Percentiles rank a stretch among this genome's conserved stretches.
Evolutionary conservation across 2,797 vertebrate species (phyloP).

Genomic region (Philypnodon macrostomus): DNA sequence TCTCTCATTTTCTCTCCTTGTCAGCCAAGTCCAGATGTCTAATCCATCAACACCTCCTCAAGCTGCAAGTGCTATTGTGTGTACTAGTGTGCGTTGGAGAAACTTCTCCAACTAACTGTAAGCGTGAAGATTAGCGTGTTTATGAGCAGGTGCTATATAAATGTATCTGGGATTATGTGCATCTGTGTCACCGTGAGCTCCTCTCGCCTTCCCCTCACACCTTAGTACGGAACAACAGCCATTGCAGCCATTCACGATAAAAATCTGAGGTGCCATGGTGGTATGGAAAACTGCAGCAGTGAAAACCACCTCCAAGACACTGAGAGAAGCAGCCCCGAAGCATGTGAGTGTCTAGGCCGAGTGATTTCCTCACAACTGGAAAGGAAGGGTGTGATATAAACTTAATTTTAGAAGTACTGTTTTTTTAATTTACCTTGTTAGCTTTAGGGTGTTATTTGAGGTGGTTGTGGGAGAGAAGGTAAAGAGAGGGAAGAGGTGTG

Average conservation of each 20-base stretch:
- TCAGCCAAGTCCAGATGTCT: conserved; percentile 81
- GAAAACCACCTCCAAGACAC: conserved; percentile 37
- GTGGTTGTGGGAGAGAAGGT: conserved; percentile 38
- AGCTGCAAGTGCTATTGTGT: conserved; percentile 69
- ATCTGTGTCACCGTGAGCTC: conserved; percentile 55
- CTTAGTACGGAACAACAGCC: conserved; percentile 58
- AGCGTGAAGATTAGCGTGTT: conserved; percentile 56
- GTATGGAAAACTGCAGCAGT: conserved; percentile 50
- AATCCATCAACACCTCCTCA: conserved; percentile 82
- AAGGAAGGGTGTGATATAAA: conserved; percentile 58
- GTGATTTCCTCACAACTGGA: conserved; percentile 44
- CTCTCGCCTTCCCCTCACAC: conserved; percentile 72
- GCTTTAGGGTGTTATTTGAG: conserved; percentile 46
- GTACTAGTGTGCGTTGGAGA: conserved; percentile 22
- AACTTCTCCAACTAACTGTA: conserved; percentile 52
- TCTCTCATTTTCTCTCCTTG: conserved; percentile 69
- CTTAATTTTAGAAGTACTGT: conserved; percentile 63
- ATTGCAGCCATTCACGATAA: conserved; percentile 62
- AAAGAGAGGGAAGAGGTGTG: conserved; percentile 29
- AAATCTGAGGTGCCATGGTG: conserved; percentile 71
- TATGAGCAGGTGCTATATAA: conserved; percentile 38
- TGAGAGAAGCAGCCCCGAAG: conserved; percentile 49
- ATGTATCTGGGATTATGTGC: conserved; percentile 56
- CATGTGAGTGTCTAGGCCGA: conserved; percentile 52
- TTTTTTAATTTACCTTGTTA: conserved; percentile 68